These are phyloP conservation scores for Apodemus speciosus DNA, from an alignment of 2,113 vertebrate genomes.

Conservation along the genomic window DNA sequence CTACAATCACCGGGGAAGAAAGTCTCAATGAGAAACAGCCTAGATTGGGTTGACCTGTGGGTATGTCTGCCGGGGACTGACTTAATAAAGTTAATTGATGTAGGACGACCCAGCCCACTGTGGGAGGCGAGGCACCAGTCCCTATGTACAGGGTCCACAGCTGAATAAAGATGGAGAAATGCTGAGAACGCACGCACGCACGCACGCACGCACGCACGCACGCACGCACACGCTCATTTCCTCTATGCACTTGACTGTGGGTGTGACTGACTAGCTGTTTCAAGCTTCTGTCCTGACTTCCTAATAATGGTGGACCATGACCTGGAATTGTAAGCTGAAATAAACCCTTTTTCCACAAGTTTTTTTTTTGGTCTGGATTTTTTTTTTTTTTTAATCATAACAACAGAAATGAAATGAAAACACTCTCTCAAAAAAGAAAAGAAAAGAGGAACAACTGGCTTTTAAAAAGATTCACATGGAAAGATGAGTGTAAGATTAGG, in stretches of 20 bases:
- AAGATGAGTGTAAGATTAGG: neutral
- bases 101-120: neutral
- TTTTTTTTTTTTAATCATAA: neutral
- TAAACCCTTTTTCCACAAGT: neutral
- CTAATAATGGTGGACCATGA: neutral
- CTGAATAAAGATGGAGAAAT: neutral
- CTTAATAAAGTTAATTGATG: neutral
- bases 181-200: neutral
- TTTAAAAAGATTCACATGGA: neutral
- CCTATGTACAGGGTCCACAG: no score
- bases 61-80: neutral
- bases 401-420: neutral
- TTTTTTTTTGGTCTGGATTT: neutral
- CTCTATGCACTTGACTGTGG: no score
- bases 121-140: neutral
- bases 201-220: fast-evolving
- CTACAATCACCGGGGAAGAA: no score
- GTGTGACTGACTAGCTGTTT: no score
- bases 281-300: neutral
- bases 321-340: neutral
- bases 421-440: neutral
- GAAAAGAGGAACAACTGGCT: neutral
- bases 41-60: neutral
- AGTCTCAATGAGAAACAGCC: neutral
- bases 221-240: no score